Evolutionary conservation across 2,797 vertebrate genomes (phyloP).

Genomic region (Hafferia zeledoni): DNA sequence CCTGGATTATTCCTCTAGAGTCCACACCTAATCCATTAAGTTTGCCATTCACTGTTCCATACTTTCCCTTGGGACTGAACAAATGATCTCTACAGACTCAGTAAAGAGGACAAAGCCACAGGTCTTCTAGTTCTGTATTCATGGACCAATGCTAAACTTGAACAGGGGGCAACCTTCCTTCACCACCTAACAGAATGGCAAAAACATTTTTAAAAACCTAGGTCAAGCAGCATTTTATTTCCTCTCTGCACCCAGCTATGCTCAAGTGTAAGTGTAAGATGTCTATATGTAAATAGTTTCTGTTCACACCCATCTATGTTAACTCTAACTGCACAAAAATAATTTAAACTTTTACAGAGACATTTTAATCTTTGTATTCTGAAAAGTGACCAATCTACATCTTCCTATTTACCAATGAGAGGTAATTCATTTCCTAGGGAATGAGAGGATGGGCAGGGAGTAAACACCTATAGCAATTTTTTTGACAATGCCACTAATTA

Average conservation of each 20-base stretch:
- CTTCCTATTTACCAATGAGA: not conserved
- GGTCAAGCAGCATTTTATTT: not conserved
- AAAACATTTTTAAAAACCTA: not conserved
- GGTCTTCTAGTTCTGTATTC: not conserved
- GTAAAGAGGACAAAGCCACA: not conserved
- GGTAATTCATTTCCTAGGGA: not conserved
- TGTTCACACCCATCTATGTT: not conserved
- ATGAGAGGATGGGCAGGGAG: fast-evolving
- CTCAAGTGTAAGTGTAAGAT: not conserved
- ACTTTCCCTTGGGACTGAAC: not conserved
- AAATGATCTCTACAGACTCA: not conserved
- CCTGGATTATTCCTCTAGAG: not conserved
- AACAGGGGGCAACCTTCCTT: not conserved
- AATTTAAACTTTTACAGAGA: not conserved
- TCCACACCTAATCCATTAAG: not conserved
- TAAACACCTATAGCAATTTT: not conserved
- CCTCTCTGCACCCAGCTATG: not conserved
- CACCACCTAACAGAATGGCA: not conserved
- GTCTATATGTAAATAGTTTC: not conserved
- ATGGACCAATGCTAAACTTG: not conserved
- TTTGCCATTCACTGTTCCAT: not conserved
- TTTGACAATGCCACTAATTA: not conserved
- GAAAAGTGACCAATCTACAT: not conserved
- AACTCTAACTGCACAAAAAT: not conserved
- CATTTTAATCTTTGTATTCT: not conserved